Percentiles rank a stretch among this genome's conserved stretches.
phyloP scores from a whole-genome alignment of 2,797 vertebrate species.

The Arrhamphus sclerolepis region DNA sequence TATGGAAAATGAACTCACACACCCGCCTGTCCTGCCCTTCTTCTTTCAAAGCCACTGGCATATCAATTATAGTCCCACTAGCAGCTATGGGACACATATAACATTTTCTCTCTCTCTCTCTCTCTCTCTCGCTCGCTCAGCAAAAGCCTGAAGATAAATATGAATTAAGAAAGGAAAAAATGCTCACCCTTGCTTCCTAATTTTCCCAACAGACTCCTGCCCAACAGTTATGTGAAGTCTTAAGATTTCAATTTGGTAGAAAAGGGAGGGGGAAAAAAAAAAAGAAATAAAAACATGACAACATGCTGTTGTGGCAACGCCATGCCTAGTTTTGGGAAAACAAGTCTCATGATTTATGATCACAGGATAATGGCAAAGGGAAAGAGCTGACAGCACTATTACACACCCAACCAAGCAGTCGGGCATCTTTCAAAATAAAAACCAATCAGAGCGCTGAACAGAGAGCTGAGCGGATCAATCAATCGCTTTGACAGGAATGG shows the following conservation, averaged over 20 bases:
- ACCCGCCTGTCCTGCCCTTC: constrained; percentile 10
- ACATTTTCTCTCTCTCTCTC: constrained; percentile 15
- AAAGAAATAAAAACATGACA: constrained; percentile 13
- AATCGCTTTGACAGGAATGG: no score
- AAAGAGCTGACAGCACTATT: constrained; percentile 67
- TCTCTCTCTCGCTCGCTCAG: background rate
- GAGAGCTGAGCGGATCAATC: constrained; percentile 2
- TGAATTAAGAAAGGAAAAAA: constrained; percentile 27
- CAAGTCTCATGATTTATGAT: constrained; percentile 42
- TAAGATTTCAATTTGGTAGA: constrained; percentile 8
- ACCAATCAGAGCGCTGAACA: no score
- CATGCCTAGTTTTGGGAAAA: constrained; percentile 35
- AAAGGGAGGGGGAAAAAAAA: constrained; percentile 8
- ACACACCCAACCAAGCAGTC: constrained; percentile 24
- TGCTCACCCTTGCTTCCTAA: constrained; percentile 21
- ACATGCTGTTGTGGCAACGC: constrained; percentile 17
- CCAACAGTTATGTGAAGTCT: constrained; percentile 27
- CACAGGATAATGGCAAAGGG: constrained; percentile 57
- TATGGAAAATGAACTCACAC: constrained; percentile 49
- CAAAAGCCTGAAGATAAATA: constrained; percentile 68
- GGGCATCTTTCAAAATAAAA: background rate
- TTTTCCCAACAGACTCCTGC: constrained; percentile 26
- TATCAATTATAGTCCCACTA: constrained; percentile 48
- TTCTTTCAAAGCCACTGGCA: constrained; percentile 44
- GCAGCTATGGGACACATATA: constrained; percentile 47